A percentile compares a stretch with the other conserved stretches of the same genome.
Conservation (phyloP, 2,888 invertebrate species). For the Aspidiotus destructor region DNA sequence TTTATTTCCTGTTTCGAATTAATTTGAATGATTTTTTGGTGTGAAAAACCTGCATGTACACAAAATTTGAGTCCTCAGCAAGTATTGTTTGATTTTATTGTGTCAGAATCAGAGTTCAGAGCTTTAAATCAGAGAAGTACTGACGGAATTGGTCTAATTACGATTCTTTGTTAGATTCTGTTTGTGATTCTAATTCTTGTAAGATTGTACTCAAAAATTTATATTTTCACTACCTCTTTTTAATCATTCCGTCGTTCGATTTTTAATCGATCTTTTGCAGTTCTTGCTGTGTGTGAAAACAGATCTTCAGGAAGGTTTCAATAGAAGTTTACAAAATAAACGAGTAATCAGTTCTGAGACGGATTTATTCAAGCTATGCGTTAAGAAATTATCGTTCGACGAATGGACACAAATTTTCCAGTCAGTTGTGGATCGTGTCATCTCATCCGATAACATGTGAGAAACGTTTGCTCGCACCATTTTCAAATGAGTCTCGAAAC, state of each 20-base stretch:
- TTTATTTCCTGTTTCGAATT: background rate
- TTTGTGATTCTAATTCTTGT: too few relatives aligned
- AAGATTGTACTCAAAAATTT: too few relatives aligned
- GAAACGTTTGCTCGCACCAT: background rate
- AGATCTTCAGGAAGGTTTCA: constrained; percentile 11
- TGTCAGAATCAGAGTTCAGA: too few relatives aligned
- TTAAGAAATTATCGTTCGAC: constrained; percentile 13
- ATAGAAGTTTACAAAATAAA: constrained; percentile 15
- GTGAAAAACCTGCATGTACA: background rate
- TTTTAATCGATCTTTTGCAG: background rate
- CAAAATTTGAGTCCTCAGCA: too few relatives aligned
- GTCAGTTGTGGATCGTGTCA: background rate
- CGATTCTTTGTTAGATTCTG: too few relatives aligned
- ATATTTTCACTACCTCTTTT: too few relatives aligned
- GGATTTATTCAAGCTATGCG: constrained; percentile 21
- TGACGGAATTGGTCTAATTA: too few relatives aligned
- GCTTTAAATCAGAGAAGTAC: too few relatives aligned
- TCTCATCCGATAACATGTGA: background rate
- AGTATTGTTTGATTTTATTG: too few relatives aligned
- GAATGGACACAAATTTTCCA: constrained; percentile 14
- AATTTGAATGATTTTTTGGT: background rate
- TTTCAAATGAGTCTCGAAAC: background rate
- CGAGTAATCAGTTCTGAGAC: constrained; percentile 12
- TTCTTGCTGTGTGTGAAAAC: constrained; percentile 1
- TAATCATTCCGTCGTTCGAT: too few relatives aligned